A percentile compares a stretch with the other conserved stretches of the same genome.
Conservation (phyloP, 2,113 vertebrate genomes). For the Eurystomus gularis region DNA sequence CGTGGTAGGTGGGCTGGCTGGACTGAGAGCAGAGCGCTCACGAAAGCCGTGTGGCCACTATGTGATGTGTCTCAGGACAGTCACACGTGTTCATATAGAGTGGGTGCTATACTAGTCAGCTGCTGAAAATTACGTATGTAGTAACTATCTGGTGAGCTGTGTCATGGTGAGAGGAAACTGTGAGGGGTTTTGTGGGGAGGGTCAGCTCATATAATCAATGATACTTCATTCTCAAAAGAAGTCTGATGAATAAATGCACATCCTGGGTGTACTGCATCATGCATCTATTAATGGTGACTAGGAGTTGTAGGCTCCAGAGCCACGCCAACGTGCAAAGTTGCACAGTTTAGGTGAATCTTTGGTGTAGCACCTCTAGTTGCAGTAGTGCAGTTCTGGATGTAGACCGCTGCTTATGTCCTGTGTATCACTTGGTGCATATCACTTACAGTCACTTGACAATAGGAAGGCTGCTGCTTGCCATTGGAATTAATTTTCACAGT, state of each 20-base stretch:
- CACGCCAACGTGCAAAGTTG: neutral
- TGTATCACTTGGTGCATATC: neutral
- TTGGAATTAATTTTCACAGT: neutral
- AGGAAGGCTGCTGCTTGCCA: neutral
- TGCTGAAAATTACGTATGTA: neutral
- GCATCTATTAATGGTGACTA: neutral
- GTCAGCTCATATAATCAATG: neutral
- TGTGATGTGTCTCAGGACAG: neutral
- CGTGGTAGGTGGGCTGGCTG: neutral
- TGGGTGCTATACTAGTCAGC: neutral
- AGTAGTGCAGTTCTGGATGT: neutral
- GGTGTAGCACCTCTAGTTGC: neutral
- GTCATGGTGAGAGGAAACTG: neutral
- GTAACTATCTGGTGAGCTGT: neutral
- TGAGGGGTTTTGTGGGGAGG: neutral
- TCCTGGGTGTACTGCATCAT: neutral
- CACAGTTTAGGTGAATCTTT: neutral
- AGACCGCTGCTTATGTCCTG: neutral
- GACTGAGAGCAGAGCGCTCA: neutral
- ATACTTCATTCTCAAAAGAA: neutral
- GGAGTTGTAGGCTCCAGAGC: neutral
- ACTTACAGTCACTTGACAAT: neutral
- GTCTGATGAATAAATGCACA: neutral
- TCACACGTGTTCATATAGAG: neutral
- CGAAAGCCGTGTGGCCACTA: rapidly evolving